phyloP scores from a whole-genome alignment of 1,140 invertebrate genomes.

The Andrena cerasifolii region DNA sequence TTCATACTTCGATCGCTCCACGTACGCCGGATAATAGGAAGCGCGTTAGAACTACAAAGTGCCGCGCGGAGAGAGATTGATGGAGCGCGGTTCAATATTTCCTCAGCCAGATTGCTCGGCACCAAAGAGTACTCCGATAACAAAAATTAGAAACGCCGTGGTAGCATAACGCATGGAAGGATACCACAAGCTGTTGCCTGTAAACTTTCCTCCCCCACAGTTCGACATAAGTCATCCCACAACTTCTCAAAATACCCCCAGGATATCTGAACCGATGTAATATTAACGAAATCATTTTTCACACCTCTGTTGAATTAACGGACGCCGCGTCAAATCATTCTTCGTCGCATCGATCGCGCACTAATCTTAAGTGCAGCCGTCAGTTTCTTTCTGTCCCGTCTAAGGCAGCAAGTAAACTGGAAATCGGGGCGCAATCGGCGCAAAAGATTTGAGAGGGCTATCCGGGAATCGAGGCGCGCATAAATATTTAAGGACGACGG shows the following conservation, averaged over 20 bases:
- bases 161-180: background rate
- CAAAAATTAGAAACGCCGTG: background rate
- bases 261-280: no score
- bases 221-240: no score
- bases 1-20: slow-evolving; percentile 9
- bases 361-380: no score
- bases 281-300: no score
- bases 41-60: slow-evolving; percentile 1
- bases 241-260: no score
- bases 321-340: no score
- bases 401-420: slow-evolving; percentile 3
- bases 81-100: background rate
- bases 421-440: slow-evolving; percentile 4
- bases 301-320: no score
- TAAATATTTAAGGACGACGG: slow-evolving; percentile 31
- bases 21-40: background rate
- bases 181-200: background rate
- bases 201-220: no score
- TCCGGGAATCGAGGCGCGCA: slow-evolving; percentile 23
- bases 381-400: no score
- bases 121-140: background rate
- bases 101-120: background rate
- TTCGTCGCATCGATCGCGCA: no score
- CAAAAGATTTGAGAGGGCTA: background rate
- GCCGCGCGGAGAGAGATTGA: background rate